phyloP scores from a whole-genome alignment of 2,888 invertebrate genomes.

The Cerastoderma edule region DNA sequence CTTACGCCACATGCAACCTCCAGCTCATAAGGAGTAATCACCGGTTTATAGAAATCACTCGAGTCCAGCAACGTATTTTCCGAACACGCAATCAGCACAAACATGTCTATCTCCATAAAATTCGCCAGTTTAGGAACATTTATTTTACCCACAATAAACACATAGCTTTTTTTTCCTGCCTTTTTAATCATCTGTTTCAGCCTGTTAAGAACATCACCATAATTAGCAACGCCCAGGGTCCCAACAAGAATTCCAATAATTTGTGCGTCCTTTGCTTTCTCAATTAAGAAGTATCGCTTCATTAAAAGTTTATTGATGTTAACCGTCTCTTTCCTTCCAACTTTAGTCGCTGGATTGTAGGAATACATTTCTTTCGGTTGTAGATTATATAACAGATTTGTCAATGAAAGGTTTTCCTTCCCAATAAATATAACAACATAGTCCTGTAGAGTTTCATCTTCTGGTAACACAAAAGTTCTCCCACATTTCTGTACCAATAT shows the following conservation, averaged over 20 bases:
- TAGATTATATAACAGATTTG: conserved; percentile 86
- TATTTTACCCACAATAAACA: conserved; percentile 96
- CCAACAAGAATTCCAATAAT: conserved; percentile 95
- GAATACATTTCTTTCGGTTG: conserved; percentile 81
- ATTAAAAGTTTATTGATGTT: conserved; percentile 88
- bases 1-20: conserved; percentile 88
- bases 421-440: conserved; percentile 89
- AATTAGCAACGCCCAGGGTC: conserved; percentile 92
- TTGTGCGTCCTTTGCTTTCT: conserved; percentile 95
- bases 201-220: conserved; percentile 89
- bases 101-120: conserved; percentile 95
- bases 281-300: conserved; percentile 92
- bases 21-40: conserved; percentile 96
- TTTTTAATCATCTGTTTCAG: conserved; percentile 89
- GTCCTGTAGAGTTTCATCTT: conserved; percentile 82
- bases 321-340: conserved; percentile 64
- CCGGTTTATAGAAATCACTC: conserved; percentile 94
- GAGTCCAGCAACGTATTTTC: conserved; percentile 92
- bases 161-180: conserved; percentile 94
- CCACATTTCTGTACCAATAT: conserved; percentile 57
- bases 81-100: conserved; percentile 95
- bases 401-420: conserved; percentile 87
- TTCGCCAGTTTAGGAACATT: conserved; percentile 98
- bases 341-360: conserved; percentile 80
- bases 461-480: conserved; percentile 64